These are phyloP conservation scores for Sardinella longiceps DNA, from an alignment of 2,797 vertebrate genomes.

Conservation along the genomic window DNA sequence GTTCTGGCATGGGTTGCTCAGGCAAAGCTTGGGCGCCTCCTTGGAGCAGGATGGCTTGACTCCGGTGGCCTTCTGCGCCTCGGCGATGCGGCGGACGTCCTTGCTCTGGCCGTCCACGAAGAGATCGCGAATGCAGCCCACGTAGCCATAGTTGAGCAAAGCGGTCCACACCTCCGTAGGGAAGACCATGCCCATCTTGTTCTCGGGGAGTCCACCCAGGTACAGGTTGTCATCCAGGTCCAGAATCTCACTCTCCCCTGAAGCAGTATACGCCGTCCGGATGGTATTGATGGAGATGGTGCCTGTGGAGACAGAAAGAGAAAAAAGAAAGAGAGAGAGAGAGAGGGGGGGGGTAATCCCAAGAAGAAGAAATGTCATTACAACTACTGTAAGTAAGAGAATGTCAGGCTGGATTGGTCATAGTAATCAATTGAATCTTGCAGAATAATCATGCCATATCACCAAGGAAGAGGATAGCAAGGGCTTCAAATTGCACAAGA, in stretches of 20 bases:
- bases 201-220: conserved; percentile 94
- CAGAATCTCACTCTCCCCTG: conserved; percentile 96
- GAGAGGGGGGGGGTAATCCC: conserved; percentile 15
- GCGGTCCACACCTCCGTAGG: conserved; percentile 98
- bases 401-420: neutral
- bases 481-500: neutral
- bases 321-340: conserved; percentile 21
- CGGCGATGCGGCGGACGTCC: conserved; percentile 93
- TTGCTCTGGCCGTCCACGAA: conserved; percentile 98
- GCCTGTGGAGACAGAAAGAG: conserved; percentile 69
- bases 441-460: neutral
- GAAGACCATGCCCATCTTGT: conserved; percentile 90
- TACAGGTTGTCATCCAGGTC: conserved; percentile 96
- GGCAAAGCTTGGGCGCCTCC: conserved; percentile 93
- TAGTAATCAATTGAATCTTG: neutral
- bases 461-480: neutral
- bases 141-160: conserved; percentile 95
- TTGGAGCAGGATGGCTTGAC: conserved; percentile 96
- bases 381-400: neutral
- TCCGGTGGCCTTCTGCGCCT: conserved; percentile 91
- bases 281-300: conserved; percentile 96
- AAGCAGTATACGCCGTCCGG: conserved; percentile 92
- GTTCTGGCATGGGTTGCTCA: conserved; percentile 97
- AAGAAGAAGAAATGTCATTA: neutral
- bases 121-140: conserved; percentile 95